phyloP scores from a whole-genome alignment of 2,888 invertebrate species.

The Ochropleura plecta region DNA sequence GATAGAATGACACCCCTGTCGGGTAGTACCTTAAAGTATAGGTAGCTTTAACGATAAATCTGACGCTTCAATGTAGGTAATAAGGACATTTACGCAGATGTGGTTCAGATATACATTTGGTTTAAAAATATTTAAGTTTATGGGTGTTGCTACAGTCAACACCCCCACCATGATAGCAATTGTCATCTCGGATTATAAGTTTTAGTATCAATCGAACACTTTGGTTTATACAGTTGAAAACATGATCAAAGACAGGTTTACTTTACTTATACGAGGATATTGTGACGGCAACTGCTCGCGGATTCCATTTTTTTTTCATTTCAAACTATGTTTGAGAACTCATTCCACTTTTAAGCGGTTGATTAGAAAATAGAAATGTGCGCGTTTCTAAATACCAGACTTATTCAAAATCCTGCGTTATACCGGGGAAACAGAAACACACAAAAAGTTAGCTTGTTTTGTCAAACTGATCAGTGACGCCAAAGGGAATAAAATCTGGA shows the following conservation, averaged over 20 bases:
- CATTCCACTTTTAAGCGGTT: background rate
- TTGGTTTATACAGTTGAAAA: background rate
- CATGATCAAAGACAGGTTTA: background rate
- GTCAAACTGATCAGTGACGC: background rate
- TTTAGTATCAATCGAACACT: background rate
- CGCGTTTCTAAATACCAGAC: background rate
- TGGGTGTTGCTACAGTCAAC: background rate
- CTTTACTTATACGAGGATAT: background rate
- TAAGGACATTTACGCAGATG: background rate
- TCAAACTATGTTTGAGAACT: no score
- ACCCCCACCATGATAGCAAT: background rate
- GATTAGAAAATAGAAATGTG: background rate
- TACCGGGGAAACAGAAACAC: background rate
- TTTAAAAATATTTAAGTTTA: background rate
- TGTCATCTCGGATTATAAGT: background rate
- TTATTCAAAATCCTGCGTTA: background rate
- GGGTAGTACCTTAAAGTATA: slow-evolving; percentile 77
- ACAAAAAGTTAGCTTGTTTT: background rate
- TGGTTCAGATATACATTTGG: background rate
- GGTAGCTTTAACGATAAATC: background rate
- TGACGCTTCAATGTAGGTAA: no score
- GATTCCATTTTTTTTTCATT: background rate
- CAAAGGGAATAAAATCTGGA: background rate
- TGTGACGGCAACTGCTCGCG: background rate
- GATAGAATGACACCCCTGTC: slow-evolving; percentile 30